Percentiles rank a stretch among this genome's conserved stretches.
Conservation (phyloP, 2,113 vertebrate genomes). For the Propithecus coquereli region DNA sequence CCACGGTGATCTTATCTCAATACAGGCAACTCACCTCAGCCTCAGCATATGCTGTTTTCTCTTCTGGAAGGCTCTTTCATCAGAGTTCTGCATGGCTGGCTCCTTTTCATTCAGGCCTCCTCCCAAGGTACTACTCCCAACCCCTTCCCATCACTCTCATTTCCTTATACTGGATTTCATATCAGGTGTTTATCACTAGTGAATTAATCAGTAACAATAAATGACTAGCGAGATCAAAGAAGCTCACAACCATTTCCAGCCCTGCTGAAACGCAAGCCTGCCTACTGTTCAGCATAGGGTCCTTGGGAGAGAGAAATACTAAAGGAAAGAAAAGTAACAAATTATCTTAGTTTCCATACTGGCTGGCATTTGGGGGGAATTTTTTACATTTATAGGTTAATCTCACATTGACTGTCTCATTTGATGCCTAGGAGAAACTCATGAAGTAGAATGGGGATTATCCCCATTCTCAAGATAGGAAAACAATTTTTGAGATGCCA, state of each 20-base stretch:
- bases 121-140: neutral
- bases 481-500: neutral
- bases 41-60: neutral
- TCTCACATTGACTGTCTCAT: neutral
- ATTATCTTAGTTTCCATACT: neutral
- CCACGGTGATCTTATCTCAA: neutral
- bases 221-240: neutral
- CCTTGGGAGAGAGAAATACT: neutral
- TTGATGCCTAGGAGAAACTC: neutral
- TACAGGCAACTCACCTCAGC: too few species aligned
- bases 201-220: neutral
- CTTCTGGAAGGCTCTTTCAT: neutral
- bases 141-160: neutral
- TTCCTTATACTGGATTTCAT: neutral
- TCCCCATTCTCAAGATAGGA: neutral
- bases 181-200: neutral
- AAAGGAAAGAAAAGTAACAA: neutral
- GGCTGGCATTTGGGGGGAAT: neutral
- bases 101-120: neutral
- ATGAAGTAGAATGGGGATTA: neutral
- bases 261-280: neutral
- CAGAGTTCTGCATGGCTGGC: neutral
- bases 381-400: constrained; percentile 4
- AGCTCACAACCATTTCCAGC: neutral
- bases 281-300: neutral